phyloP scores from a whole-genome alignment of 64 coral and sea anemone genomes.

The Trachythela sp. region DNA sequence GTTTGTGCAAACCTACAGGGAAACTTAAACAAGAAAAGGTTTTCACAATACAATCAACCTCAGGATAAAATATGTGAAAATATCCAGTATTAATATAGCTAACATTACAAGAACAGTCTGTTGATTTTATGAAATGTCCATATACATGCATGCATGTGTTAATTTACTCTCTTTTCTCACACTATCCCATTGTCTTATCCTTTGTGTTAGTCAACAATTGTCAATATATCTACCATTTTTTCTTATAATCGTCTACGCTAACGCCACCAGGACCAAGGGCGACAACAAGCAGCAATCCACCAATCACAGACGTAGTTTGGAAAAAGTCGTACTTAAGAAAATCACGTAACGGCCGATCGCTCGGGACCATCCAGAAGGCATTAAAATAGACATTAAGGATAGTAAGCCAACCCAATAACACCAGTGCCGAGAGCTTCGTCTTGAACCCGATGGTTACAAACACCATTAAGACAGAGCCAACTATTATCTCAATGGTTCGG shows the following conservation, averaged over 20 bases:
- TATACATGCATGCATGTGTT: background rate
- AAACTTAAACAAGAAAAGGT: no score
- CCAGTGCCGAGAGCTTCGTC: slow-evolving; percentile 91
- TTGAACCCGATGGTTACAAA: slow-evolving; percentile 90
- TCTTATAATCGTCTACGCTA: slow-evolving; percentile 98
- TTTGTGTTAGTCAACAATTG: background rate
- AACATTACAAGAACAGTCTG: no score
- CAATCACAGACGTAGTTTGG: slow-evolving; percentile 95
- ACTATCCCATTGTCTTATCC: background rate
- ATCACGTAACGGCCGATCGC: slow-evolving; percentile 90
- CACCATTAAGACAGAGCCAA: slow-evolving; percentile 82
- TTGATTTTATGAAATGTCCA: background rate
- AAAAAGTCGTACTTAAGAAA: slow-evolving; percentile 99
- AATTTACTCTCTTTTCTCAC: background rate
- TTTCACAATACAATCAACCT: no score
- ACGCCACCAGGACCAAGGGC: slow-evolving; percentile 94
- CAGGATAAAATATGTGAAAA: no score
- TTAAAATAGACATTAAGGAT: slow-evolving; percentile 86
- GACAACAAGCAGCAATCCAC: slow-evolving; percentile 85
- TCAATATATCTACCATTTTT: slow-evolving; percentile 77
- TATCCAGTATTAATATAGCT: no score
- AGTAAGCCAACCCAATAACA: slow-evolving; percentile 69
- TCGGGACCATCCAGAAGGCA: slow-evolving; percentile 88
- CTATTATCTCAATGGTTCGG: slow-evolving; percentile 67
- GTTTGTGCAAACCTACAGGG: no score